Conservation (phyloP, 2,113 vertebrate species). For the Macheiramphus alcinus region DNA sequence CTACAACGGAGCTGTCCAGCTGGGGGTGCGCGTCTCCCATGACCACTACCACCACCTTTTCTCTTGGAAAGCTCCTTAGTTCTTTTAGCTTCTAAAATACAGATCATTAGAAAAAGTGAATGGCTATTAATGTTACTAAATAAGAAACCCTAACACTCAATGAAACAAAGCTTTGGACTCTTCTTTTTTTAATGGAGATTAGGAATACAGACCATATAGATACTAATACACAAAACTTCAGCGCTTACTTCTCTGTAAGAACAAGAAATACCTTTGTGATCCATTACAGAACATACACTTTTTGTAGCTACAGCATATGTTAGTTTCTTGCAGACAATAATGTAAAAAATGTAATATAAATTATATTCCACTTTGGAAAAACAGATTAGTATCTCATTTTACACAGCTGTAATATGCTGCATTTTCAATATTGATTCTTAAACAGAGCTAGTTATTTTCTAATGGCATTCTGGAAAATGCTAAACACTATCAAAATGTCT, state of each 20-base stretch:
- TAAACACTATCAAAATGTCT: not conserved
- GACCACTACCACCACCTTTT: not conserved
- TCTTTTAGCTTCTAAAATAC: not conserved
- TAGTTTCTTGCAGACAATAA: not conserved
- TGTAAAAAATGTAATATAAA: not conserved
- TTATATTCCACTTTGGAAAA: not conserved
- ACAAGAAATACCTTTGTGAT: not conserved
- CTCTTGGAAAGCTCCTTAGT: not conserved
- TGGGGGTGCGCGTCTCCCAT: not conserved
- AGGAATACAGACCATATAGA: not conserved
- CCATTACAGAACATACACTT: not conserved
- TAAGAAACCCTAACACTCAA: not conserved
- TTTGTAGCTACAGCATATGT: not conserved
- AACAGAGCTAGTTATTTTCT: not conserved
- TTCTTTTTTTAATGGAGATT: not conserved
- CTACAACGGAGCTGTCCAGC: not conserved
- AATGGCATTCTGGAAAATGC: not conserved
- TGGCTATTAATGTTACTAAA: not conserved
- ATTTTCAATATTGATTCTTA: not conserved
- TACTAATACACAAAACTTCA: not conserved
- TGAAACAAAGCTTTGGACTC: not conserved
- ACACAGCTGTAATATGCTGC: not conserved
- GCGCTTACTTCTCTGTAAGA: not conserved
- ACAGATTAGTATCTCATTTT: not conserved
- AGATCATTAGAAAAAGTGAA: not conserved